These are phyloP conservation scores for Hybognathus amarus DNA, from an alignment of 2,797 vertebrate genomes.

Conservation along the genomic window DNA sequence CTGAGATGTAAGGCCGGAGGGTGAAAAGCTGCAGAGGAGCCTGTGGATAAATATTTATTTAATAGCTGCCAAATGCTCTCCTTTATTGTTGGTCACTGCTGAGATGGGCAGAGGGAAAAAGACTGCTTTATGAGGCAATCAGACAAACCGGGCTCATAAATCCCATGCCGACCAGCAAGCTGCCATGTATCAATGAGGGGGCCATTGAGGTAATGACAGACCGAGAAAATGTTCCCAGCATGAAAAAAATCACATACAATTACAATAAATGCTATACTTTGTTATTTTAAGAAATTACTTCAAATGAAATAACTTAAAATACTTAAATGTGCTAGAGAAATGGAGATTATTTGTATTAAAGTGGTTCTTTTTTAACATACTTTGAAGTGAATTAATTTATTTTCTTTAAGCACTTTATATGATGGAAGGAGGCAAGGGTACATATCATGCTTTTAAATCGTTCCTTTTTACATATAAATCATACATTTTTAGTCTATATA, in stretches of 20 bases:
- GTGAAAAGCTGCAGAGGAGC: slow-evolving; percentile 55
- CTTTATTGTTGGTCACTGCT: slow-evolving; percentile 69
- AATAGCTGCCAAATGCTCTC: slow-evolving; percentile 67
- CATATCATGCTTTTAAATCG: no score
- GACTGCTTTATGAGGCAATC: slow-evolving; percentile 34
- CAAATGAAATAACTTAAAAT: no score
- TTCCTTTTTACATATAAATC: no score
- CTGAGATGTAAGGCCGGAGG: slow-evolving; percentile 64
- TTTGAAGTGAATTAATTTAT: neutral
- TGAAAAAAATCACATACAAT: slow-evolving; percentile 39
- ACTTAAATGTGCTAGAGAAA: neutral
- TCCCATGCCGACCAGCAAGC: slow-evolving; percentile 30
- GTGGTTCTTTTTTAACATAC: neutral
- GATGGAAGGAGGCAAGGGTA: neutral
- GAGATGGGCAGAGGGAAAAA: slow-evolving; percentile 38
- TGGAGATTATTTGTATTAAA: neutral
- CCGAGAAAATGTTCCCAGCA: slow-evolving; percentile 27
- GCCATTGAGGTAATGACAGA: slow-evolving; percentile 42
- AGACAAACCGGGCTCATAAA: slow-evolving; percentile 37
- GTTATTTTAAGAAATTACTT: slow-evolving; percentile 5
- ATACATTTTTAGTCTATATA: no score
- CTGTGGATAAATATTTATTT: slow-evolving; percentile 65
- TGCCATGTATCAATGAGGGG: slow-evolving; percentile 19
- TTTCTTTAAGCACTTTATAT: neutral
- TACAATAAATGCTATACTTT: slow-evolving; percentile 16